Base-by-base conservation (phyloP, 2,113 vertebrate species). In the Hymenochirus boettgeri region DNA sequence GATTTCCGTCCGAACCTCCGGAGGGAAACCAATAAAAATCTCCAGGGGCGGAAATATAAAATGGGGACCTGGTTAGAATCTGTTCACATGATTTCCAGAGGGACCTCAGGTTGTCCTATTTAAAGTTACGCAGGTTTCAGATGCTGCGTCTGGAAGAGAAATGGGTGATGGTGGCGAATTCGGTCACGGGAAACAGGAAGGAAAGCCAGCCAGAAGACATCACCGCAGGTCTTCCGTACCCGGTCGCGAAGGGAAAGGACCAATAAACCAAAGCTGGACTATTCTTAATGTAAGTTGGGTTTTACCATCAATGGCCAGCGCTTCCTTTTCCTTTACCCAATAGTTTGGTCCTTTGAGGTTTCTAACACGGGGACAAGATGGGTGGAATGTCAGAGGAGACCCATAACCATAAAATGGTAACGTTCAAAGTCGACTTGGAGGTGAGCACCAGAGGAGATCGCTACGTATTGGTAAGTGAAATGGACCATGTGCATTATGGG, bases 351-450 rank as follows among this genome's bases (percentile, higher is more conserved):
- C 52, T 0, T n/a, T 7, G 26, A 9, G 8, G 2, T 27, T 11
- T 45, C 46, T 2, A 93, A 97, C 80, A 95, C 92, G 0, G 96
- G 96, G 0, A 95, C 98, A 79, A 99, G 98, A 85, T 98, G 98
- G 96, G 96, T 99, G 18, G 96, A 99, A 77, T 99, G 96, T 69
- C 96, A 97, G 73, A 84, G 52, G 96, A 99, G 73, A 99, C 96
- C 2, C 96, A 99, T 77, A 99, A 99, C 77, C 96, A 98, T 83
- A 99, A 98, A 85, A 99, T 95, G 94, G 96, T 99, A 77, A 99
- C 96, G 0, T 99, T 99, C 77, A 98, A 98, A 76, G 98, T 99
- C 56, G 96, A 99, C 73, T 80, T 98, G 75, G 96, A 99, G 94
- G 95, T 21, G 96, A 99, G 96, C 95, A 0, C 96, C 96, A 0